Conservation (phyloP, 1,140 invertebrate genomes). For the Bombus huntii region DNA sequence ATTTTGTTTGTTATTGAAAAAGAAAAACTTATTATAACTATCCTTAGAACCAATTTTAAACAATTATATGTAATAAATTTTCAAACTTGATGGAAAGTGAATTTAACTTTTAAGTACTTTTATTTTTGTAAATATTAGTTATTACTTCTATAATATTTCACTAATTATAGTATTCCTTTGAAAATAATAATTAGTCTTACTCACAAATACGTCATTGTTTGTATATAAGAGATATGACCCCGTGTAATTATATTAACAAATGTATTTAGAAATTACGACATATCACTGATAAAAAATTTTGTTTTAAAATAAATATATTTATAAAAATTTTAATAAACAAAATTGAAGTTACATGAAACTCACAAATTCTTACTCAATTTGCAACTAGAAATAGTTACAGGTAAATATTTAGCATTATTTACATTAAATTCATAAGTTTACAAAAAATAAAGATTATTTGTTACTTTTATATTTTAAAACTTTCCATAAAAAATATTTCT, state of each 20-base stretch:
- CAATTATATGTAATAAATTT: not conserved
- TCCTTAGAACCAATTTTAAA: not conserved
- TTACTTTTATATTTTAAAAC: not conserved
- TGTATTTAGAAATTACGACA: not conserved
- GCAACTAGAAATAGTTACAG: not conserved
- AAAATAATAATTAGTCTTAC: not conserved
- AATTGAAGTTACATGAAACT: not conserved
- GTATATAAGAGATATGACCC: not conserved
- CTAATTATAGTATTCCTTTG: not conserved
- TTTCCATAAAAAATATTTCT: not conserved
- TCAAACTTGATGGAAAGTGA: not conserved
- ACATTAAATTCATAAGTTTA: not conserved
- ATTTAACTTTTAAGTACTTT: not conserved
- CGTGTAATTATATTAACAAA: not conserved
- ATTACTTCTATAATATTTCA: slow-evolving; percentile 1
- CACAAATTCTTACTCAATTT: slow-evolving; percentile 1
- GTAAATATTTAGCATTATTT: slow-evolving; percentile 1
- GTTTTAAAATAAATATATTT: slow-evolving; percentile 1
- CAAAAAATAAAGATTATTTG: not conserved
- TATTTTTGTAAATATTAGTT: slow-evolving; percentile 1
- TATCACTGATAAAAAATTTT: not conserved
- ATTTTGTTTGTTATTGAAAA: not conserved
- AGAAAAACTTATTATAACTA: not conserved
- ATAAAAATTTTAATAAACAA: not conserved
- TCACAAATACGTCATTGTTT: not conserved